phyloP scores from a whole-genome alignment of 2,113 vertebrate genomes.

The Turdus rufiventris region DNA sequence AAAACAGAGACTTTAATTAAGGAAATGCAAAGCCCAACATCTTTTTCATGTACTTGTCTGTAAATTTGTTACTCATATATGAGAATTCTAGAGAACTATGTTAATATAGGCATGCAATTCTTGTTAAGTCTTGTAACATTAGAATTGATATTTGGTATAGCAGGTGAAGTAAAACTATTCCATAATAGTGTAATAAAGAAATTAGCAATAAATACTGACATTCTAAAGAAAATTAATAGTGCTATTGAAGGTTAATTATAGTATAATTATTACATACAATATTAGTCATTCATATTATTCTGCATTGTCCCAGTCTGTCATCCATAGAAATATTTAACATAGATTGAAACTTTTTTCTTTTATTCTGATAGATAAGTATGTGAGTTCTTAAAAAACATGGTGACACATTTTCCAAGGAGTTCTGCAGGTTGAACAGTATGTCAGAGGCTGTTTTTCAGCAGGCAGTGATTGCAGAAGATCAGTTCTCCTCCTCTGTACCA shows the following conservation, averaged over 20 bases:
- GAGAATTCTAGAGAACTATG: background rate
- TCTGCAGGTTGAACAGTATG: background rate
- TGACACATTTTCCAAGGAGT: background rate
- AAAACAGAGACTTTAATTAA: background rate
- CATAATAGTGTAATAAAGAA: background rate
- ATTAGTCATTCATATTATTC: background rate
- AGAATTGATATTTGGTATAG: background rate
- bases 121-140: background rate
- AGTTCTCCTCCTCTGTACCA: background rate
- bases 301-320: background rate
- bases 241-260: background rate
- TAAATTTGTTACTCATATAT: background rate
- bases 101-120: background rate
- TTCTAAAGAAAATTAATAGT: background rate
- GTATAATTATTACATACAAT: background rate
- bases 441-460: background rate
- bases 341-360: background rate
- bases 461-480: background rate
- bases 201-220: background rate
- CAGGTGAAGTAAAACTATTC: background rate
- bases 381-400: background rate
- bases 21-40: background rate
- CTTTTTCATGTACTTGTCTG: background rate
- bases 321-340: background rate
- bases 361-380: background rate